These are phyloP conservation scores for Ianthella basta DNA, from an alignment of 37 sponge, comb jelly and placozoan species.

Conservation along the genomic window DNA sequence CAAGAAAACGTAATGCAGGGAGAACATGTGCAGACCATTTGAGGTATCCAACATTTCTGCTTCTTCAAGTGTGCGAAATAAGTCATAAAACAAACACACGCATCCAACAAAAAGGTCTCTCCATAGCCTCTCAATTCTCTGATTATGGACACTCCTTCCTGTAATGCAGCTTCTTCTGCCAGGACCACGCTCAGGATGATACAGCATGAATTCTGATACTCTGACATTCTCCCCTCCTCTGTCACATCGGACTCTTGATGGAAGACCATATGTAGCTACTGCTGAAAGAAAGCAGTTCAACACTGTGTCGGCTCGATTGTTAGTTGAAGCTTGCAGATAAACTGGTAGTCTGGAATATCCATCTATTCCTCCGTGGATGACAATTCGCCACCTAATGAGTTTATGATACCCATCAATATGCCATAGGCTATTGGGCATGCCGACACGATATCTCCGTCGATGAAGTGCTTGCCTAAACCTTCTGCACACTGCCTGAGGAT, in stretches of 20 bases:
- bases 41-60: background rate
- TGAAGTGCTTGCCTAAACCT: conserved; percentile 27
- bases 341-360: conserved; percentile 58
- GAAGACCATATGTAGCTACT: conserved; percentile 41
- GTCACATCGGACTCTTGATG: conserved; percentile 63
- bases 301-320: conserved; percentile 45
- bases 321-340: conserved; percentile 37
- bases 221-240: conserved; percentile 64
- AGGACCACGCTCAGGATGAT: conserved; percentile 56
- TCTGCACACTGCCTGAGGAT: conserved; percentile 26
- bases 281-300: conserved; percentile 38
- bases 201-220: conserved; percentile 61
- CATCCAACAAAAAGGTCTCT: conserved; percentile 51
- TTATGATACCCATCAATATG: conserved; percentile 39
- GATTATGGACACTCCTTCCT: conserved; percentile 70
- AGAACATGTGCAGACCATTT: conserved; percentile 34
- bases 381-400: conserved; percentile 48
- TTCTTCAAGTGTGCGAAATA: conserved; percentile 30
- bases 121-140: conserved; percentile 61
- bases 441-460: conserved; percentile 19
- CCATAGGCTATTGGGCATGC: conserved; percentile 40
- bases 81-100: conserved; percentile 38
- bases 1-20: conserved; percentile 42
- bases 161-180: conserved; percentile 49
- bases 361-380: conserved; percentile 61